A percentile compares a stretch with the other conserved stretches of the same genome.
Conservation (phyloP, 2,888 invertebrate genomes). For the Drosophila macrospina region DNA sequence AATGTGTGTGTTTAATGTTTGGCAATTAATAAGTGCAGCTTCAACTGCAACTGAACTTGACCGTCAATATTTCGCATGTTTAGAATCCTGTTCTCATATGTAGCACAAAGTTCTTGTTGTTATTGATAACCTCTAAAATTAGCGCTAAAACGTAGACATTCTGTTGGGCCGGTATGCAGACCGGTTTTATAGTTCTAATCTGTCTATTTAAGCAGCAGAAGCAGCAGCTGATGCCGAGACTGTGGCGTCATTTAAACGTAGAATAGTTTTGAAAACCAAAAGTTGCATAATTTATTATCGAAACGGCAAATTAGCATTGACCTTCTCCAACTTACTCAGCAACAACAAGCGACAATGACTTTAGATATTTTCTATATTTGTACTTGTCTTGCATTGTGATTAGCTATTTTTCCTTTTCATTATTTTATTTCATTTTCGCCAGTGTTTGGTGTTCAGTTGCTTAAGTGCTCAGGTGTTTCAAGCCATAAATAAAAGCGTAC, state of each 20-base stretch:
- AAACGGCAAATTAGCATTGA: conserved; percentile 70
- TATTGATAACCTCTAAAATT: conserved; percentile 33
- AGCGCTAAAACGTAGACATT: conserved; percentile 1
- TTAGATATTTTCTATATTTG: conserved; percentile 31
- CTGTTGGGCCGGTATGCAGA: conserved; percentile 25
- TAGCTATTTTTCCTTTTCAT: conserved; percentile 6
- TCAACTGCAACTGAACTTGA: conserved; percentile 36
- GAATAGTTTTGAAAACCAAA: conserved; percentile 38
- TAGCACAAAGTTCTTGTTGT: conserved; percentile 6
- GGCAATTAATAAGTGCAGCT: conserved; percentile 24
- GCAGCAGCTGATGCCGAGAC: conserved; percentile 35
- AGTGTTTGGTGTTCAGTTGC: conserved; percentile 1
- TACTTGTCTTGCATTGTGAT: conserved; percentile 53
- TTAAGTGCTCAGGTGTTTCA: conserved; percentile 1
- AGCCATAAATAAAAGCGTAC: conserved; percentile 11
- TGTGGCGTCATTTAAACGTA: conserved; percentile 41
- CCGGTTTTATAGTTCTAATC: conserved; percentile 55
- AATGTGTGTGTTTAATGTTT: conserved; percentile 5
- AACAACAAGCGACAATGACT: conserved; percentile 29
- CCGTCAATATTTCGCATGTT: neutral
- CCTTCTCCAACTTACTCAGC: conserved; percentile 63
- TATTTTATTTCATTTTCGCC: conserved; percentile 37
- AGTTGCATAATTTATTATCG: conserved; percentile 45
- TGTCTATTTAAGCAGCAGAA: conserved; percentile 7
- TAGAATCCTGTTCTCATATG: conserved; percentile 3